Evolutionary conservation across 2,797 vertebrate genomes (phyloP), one percentile per base, ranked within the genome.

Genomic region (Iguana delicatissima): DNA sequence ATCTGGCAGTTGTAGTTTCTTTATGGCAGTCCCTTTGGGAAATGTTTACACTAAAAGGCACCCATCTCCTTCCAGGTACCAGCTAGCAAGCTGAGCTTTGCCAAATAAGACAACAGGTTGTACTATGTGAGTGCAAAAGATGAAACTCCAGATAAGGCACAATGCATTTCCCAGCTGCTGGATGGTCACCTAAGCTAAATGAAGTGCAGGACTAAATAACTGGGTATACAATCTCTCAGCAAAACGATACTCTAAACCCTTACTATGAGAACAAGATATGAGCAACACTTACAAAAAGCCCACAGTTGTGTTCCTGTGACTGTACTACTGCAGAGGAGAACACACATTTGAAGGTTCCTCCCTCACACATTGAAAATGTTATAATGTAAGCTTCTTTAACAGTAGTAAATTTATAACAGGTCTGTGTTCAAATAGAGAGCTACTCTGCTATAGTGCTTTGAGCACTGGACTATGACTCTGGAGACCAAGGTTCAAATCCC

Each of bases 191-290:
- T 18, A 85, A 57, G 42, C 24, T 62, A 80, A 20, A 52, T 12
- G 50, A 50, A 90, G 94, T 87, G 93, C 85, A 91, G 91, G 87
- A 55, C 89, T 1, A 12, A 76, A n/a, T 46, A 74, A 83, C 9
- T 69, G 20, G 59, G 59, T 62, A 62, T 22, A 62, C 59, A 59
- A 5, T 59, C 59, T 6, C 10, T 26, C 38, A 64, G 38, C 1
- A 26, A 50, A 82, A 82, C 20, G 38, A 62, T 12, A 67, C 4
- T 38, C 69, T 74, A 26, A 32, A 29, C 42, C 74, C 32, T 72
- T 69, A 32, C 20, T 12, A 81, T 50, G 38, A 76, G 22, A 90
- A 86, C 42, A 13, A 57, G 62, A 80, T 35, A 55, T 10, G 12
- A 57, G 59, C 13, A 1, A 6, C 26, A 73, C 7, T 38, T 32